Conservation (phyloP, 1,140 invertebrate species). For the Solenopsis invicta region DNA sequence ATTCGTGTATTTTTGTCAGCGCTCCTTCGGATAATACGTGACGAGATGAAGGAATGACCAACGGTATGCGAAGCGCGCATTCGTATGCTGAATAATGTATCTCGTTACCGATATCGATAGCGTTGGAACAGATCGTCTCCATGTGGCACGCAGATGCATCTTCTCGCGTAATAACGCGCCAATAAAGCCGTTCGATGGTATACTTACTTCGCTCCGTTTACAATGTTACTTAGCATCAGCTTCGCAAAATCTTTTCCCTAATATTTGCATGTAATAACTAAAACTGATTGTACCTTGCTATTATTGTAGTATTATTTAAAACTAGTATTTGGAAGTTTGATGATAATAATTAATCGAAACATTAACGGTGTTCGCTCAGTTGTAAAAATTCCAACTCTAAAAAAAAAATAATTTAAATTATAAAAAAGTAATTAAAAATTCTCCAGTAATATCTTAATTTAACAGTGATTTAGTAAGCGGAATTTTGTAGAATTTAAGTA, state of each 20-base stretch:
- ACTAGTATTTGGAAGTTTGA: not conserved
- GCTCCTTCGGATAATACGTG: slow-evolving; percentile 38
- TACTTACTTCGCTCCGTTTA: slow-evolving; percentile 18
- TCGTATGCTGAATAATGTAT: slow-evolving; percentile 58
- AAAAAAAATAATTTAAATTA: not conserved
- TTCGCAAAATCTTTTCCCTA: slow-evolving; percentile 19
- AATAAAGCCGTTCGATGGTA: slow-evolving; percentile 43
- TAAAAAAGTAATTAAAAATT: not conserved
- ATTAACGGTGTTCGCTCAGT: not conserved
- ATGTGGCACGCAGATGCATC: slow-evolving; percentile 59
- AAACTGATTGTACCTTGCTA: not conserved
- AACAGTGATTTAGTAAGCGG: not conserved
- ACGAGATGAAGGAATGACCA: slow-evolving; percentile 53
- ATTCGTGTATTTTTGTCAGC: slow-evolving; percentile 30
- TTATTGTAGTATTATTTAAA: not conserved
- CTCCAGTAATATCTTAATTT: not conserved
- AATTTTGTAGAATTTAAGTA: not conserved
- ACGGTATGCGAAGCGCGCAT: slow-evolving; percentile 24
- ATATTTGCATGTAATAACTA: not conserved
- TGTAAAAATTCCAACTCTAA: not conserved
- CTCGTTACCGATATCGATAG: slow-evolving; percentile 63
- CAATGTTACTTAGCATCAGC: slow-evolving; percentile 8
- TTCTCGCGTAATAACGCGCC: slow-evolving; percentile 52
- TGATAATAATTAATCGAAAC: not conserved
- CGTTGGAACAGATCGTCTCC: slow-evolving; percentile 46